phyloP scores from a whole-genome alignment of 2,797 vertebrate genomes.

The Falco peregrinus region DNA sequence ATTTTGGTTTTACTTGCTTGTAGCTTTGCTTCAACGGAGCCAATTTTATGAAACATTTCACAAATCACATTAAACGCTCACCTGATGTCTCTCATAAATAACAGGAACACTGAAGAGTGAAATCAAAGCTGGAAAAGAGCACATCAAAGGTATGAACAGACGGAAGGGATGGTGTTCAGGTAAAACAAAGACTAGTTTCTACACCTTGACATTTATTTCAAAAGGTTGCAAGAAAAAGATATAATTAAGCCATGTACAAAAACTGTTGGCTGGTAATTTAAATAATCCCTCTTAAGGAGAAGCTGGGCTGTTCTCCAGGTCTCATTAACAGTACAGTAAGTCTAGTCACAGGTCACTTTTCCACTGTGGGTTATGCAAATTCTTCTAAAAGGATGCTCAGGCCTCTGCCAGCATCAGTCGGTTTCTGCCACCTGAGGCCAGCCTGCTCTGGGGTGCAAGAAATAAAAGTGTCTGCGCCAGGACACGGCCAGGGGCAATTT shows the following conservation, averaged over 20 bases:
- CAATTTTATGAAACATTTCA: neutral
- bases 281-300: neutral
- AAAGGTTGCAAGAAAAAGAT: neutral
- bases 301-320: neutral
- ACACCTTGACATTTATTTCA: neutral
- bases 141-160: conserved; percentile 8
- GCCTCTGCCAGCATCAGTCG: fast-evolving
- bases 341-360: neutral
- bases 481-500: neutral
- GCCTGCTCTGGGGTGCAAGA: neutral
- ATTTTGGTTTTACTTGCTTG: neutral
- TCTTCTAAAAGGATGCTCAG: neutral
- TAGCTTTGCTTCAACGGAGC: neutral
- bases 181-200: neutral
- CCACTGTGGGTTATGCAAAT: neutral
- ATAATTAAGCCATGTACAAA: neutral
- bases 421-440: neutral
- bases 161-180: neutral
- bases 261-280: neutral
- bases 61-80: conserved; percentile 49
- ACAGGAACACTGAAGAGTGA: conserved; percentile 92
- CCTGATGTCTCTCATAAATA: conserved; percentile 97
- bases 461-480: neutral
- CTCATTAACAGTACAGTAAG: neutral
- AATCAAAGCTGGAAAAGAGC: conserved; percentile 83